phyloP scores from a whole-genome alignment of 2,888 invertebrate genomes.

The Synergus gifuensis region DNA sequence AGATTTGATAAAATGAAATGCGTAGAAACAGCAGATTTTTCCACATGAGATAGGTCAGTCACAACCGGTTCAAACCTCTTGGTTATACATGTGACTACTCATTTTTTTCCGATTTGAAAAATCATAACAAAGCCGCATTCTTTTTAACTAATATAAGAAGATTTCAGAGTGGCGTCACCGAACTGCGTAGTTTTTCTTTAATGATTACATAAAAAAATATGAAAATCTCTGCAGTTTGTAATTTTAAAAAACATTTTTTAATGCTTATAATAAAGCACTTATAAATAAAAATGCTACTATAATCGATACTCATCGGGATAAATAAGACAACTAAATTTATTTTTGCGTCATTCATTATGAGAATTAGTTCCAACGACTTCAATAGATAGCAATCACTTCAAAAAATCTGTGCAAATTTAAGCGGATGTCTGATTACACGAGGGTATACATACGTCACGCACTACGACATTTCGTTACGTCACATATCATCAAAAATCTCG shows the following conservation, averaged over 20 bases:
- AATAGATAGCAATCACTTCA: neutral
- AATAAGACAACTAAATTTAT: neutral
- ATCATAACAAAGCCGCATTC: neutral
- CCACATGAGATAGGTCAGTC: neutral
- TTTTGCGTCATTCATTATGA: neutral
- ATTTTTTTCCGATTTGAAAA: neutral
- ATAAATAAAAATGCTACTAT: no score
- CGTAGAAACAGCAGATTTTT: neutral
- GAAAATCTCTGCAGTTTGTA: no score
- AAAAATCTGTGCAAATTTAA: neutral
- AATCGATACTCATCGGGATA: no score
- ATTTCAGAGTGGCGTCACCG: neutral
- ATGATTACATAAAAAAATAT: no score
- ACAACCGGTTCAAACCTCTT: neutral
- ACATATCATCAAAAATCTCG: neutral
- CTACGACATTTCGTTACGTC: neutral
- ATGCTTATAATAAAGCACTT: no score
- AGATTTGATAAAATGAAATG: neutral
- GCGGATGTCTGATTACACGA: neutral
- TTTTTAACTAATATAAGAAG: neutral
- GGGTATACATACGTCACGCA: neutral
- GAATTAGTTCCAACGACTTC: neutral
- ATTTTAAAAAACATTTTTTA: no score
- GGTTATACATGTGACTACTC: neutral
- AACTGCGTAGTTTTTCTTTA: neutral